Evolutionary conservation across 2,113 vertebrate genomes (phyloP).

Genomic region (Quiscalus mexicanus): DNA sequence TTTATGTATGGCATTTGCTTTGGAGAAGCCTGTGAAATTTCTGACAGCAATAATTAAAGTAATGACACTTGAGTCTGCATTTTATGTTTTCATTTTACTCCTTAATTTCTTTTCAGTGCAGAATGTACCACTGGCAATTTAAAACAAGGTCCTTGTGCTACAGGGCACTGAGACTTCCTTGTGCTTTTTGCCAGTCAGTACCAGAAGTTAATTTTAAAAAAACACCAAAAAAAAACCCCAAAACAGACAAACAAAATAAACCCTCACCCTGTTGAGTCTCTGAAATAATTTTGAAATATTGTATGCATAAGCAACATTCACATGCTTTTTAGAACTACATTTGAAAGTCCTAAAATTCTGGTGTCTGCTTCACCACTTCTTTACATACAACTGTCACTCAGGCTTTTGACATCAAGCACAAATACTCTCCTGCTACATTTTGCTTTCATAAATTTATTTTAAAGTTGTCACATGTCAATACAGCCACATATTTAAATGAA

Average conservation of each 20-base stretch:
- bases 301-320: not conserved
- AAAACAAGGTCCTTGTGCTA: not conserved
- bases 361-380: not conserved
- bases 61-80: not conserved
- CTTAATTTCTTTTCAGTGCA: not conserved
- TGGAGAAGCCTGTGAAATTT: not conserved
- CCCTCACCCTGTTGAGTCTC: not conserved
- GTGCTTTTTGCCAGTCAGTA: not conserved
- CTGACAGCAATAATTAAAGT: not conserved
- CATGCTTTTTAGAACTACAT: not conserved
- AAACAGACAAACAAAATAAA: not conserved
- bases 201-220: not conserved
- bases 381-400: not conserved
- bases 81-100: not conserved
- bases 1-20: not conserved
- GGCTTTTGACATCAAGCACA: not conserved
- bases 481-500: not conserved
- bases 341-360: not conserved
- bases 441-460: not conserved
- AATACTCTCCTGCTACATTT: not conserved
- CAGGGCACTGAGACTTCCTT: not conserved
- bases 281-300: not conserved
- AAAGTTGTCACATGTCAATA: not conserved
- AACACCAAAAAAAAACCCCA: rapidly evolving
- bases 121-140: not conserved